Evolutionary conservation across 2,113 vertebrate species (phyloP).

Genomic region (Podarcis muralis): DNA sequence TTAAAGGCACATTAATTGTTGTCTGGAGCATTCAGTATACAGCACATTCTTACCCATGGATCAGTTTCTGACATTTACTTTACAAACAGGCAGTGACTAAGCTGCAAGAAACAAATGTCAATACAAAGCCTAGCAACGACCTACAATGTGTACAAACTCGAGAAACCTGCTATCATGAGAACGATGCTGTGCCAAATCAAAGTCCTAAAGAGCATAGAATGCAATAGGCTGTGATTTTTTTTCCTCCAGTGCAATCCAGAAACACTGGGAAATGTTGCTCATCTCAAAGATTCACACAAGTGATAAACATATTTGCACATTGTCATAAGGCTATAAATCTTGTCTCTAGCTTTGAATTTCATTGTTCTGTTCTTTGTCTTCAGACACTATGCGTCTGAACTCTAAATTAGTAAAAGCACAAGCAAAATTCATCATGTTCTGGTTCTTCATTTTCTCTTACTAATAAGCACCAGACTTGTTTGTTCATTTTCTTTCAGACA

Average conservation of each 20-base stretch:
- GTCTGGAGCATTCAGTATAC: not conserved
- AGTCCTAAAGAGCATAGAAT: constrained; percentile 13
- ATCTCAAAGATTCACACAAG: constrained; percentile 51
- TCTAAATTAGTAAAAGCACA: constrained; percentile 74
- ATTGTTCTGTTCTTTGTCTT: constrained; percentile 70
- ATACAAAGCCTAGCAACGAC: constrained; percentile 31
- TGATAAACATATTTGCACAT: constrained; percentile 56
- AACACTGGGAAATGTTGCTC: constrained; percentile 23
- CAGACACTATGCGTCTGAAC: constrained; percentile 55
- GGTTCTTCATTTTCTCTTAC: constrained; percentile 69
- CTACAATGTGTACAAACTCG: constrained; percentile 20
- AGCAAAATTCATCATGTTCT: constrained; percentile 75
- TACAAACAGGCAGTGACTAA: constrained; percentile 45
- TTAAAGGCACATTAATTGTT: constrained; percentile 12
- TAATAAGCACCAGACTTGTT: constrained; percentile 73
- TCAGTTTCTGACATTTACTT: constrained; percentile 46
- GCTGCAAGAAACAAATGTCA: constrained; percentile 43
- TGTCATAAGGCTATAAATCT: constrained; percentile 60
- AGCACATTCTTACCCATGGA: constrained; percentile 5
- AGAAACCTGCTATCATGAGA: constrained; percentile 19
- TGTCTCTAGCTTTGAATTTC: constrained; percentile 60
- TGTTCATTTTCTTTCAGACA: constrained; percentile 67
- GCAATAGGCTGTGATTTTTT: constrained; percentile 13
- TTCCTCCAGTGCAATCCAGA: not conserved
- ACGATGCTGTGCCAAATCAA: not conserved